Evolutionary conservation across 2,888 invertebrate genomes (phyloP), one percentile per base, ranked within the genome.

Genomic region (Drosophila koepferae): DNA sequence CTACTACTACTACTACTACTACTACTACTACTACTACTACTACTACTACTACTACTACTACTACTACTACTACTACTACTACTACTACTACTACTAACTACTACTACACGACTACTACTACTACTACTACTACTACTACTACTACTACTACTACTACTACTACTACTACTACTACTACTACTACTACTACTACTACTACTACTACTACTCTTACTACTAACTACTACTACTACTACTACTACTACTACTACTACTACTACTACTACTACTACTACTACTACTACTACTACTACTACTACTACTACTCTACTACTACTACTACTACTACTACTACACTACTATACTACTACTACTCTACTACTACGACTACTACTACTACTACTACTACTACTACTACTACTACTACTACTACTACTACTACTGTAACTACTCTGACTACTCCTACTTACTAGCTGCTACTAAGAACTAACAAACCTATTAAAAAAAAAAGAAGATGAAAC

Each of bases 391-490:
- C 28, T 48, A 31, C n/a, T 48, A 48, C 9, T 28, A 48, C 28
- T n/a, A 49, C 31, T 31, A 49, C n/a, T 31, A 31, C 48, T 49
- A 49, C 10, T n/a, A 20, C 20, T 20, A 20, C 20, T 20, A 20
- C 2, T 20, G 2, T 20, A 20, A 20, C 20, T 20, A 20, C 20
- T 20, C 1, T 2, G 1, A 20, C 20, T 20, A 20, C 20, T 2
- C 1, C 20, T 20, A 20, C 20, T 20, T 49, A 31, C n/a, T 49
- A 49, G n/a, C 74, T 73, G 31, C 53, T 62, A 63, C 65, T 59
- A 60, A 60, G 10, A 76, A 77, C 73, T 72, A 72, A 75, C 62
- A n/a, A n/a, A n/a, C n/a, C n/a, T n/a, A n/a, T n/a, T n/a, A n/a
- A 54, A 77, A 10, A 16, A 28, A 5, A 9, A 48, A 31, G 2